Conservation (phyloP, 1,140 invertebrate genomes). For the Drosophila ogumai region DNA sequence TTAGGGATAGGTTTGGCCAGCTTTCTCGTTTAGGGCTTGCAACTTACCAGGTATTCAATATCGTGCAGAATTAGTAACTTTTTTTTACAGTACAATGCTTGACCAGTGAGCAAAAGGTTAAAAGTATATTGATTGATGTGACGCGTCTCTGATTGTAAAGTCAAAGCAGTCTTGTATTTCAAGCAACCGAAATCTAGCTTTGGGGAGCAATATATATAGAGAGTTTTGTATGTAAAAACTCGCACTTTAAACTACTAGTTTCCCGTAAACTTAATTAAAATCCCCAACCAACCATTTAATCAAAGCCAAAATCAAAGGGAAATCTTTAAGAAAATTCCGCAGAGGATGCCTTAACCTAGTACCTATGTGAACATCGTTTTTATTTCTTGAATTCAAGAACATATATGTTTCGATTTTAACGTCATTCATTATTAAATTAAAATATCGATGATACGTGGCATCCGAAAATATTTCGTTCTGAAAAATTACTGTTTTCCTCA, state of each 20-base stretch:
- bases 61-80: neutral
- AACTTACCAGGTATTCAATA: neutral
- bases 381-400: too few species aligned
- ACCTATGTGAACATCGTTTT: too few species aligned
- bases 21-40: neutral
- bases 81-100: neutral
- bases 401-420: neutral
- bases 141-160: too few species aligned
- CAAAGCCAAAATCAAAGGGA: too few species aligned
- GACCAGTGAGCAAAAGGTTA: neutral
- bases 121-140: neutral
- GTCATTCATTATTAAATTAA: neutral
- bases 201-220: neutral
- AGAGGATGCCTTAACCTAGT: too few species aligned
- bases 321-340: too few species aligned
- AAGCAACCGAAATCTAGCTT: neutral
- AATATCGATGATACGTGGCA: neutral
- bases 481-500: neutral
- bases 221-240: too few species aligned
- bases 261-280: too few species aligned
- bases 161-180: neutral
- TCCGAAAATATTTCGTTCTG: neutral
- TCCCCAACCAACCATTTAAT: too few species aligned
- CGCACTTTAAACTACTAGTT: too few species aligned
- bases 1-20: neutral